Evolutionary conservation across 2,888 invertebrate genomes (phyloP), one percentile per base, ranked within the genome.

Genomic region (Athetis lepigone): DNA sequence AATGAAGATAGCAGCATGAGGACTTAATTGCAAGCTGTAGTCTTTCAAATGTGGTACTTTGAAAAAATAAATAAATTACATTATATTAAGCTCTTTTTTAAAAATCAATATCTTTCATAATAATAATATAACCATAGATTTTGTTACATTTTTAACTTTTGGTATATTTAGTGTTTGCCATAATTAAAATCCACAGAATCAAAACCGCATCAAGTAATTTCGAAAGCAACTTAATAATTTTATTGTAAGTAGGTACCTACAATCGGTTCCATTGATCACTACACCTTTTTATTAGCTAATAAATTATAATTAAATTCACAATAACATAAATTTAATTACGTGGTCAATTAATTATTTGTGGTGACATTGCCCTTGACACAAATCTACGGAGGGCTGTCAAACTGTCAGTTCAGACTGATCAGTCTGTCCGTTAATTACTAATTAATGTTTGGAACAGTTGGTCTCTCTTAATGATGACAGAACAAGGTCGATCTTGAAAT

Each of bases 291-390:
- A 52, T 9, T 18, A 23, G 0, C n/a, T 11, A 8, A 7, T 25
- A 13, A 25, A 18, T 27, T 13, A 18, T 18, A 25, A 42, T 16
- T 36, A 25, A 47, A 27, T 21, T 42, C 21, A 46, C 9, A 51
- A 40, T 13, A 39, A 39, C 11, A 45, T 27, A 8, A 27, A 36
- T 56, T 39, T 19, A 45, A 25, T 21, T 8, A 4, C 33, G 23
- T 42, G 8, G 45, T 11, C 13, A 57, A 62, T 59, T 43, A 50
- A 59, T 65, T 21, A 40, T 2, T 33, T 2, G 33, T 33, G 19
- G 43, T 42, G 59, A 61, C 75, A 78, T 72, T 79, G 78, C 47
- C 79, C 79, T 79, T 79, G 75, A 63, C 37, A 55, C 42, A 57
- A 62, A 6, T 29, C 33, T 25, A 16, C 47, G 18, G 70, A 54